phyloP scores from a whole-genome alignment of 2,113 vertebrate species.

The Oenanthe oenanthe region DNA sequence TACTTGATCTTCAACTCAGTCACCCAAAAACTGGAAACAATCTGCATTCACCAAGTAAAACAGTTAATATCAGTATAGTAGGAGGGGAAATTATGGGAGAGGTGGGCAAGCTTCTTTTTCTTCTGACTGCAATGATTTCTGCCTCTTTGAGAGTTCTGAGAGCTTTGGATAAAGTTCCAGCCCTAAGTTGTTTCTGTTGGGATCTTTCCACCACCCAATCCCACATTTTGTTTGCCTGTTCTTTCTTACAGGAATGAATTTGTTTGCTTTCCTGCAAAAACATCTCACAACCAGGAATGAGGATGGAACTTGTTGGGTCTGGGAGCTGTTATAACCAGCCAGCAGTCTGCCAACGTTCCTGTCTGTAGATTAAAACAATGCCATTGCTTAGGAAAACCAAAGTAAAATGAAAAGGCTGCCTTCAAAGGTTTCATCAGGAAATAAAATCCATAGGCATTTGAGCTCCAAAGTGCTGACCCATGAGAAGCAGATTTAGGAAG shows the following conservation, averaged over 20 bases:
- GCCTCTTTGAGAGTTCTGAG: background rate
- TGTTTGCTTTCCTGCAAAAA: constrained; percentile 36
- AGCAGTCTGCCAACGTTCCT: fast-evolving
- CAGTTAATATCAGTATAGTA: background rate
- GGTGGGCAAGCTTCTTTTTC: background rate
- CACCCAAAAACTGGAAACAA: background rate
- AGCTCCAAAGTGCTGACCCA: background rate
- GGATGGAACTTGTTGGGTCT: background rate
- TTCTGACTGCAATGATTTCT: background rate
- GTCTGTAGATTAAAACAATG: background rate
- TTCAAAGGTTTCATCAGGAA: background rate
- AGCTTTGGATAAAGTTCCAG: background rate
- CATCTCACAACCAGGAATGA: background rate
- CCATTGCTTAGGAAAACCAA: background rate
- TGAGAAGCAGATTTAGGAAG: background rate
- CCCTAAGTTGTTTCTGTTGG: constrained; percentile 19
- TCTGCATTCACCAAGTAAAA: background rate
- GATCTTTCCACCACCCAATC: background rate
- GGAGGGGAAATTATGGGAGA: background rate
- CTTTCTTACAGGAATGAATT: background rate
- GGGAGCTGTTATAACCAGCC: background rate
- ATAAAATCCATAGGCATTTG: background rate
- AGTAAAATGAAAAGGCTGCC: background rate
- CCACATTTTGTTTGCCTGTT: background rate
- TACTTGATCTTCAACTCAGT: background rate